Evolutionary conservation across 1,140 invertebrate genomes (phyloP).

Genomic region (Forficula auricularia): DNA sequence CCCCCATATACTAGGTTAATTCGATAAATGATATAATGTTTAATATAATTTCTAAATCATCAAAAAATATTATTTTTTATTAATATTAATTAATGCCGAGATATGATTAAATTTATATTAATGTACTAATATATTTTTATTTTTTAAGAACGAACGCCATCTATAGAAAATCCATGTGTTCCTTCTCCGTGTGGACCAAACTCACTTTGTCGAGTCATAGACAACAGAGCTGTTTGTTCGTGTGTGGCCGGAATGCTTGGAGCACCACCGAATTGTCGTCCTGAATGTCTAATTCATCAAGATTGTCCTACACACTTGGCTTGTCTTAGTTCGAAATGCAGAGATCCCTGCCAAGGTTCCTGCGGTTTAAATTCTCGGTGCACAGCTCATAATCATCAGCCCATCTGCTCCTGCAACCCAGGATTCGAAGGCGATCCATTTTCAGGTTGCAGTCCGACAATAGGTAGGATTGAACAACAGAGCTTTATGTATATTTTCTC

Average conservation of each 20-base stretch:
- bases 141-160: constrained; percentile 11
- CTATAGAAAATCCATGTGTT: constrained; percentile 43
- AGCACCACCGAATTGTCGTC: constrained; percentile 59
- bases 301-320: constrained; percentile 60
- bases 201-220: constrained; percentile 51
- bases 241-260: constrained; percentile 63
- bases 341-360: constrained; percentile 63
- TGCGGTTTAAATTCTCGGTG: constrained; percentile 70
- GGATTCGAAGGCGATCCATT: constrained; percentile 70
- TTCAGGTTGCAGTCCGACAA: constrained; percentile 45
- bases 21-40: no score
- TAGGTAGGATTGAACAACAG: constrained; percentile 20
- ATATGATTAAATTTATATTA: no score
- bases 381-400: constrained; percentile 53
- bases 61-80: no score
- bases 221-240: constrained; percentile 50
- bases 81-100: no score
- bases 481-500: no score
- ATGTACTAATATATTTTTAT: constrained; percentile 1
- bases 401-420: constrained; percentile 54
- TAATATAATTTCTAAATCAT: no score
- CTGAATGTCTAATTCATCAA: constrained; percentile 58
- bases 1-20: no score
- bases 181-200: constrained; percentile 70
- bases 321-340: constrained; percentile 57